Evolutionary conservation across 2,888 invertebrate species (phyloP), one percentile per base, ranked within the genome.

Genomic region (Teinopalpus imperialis): DNA sequence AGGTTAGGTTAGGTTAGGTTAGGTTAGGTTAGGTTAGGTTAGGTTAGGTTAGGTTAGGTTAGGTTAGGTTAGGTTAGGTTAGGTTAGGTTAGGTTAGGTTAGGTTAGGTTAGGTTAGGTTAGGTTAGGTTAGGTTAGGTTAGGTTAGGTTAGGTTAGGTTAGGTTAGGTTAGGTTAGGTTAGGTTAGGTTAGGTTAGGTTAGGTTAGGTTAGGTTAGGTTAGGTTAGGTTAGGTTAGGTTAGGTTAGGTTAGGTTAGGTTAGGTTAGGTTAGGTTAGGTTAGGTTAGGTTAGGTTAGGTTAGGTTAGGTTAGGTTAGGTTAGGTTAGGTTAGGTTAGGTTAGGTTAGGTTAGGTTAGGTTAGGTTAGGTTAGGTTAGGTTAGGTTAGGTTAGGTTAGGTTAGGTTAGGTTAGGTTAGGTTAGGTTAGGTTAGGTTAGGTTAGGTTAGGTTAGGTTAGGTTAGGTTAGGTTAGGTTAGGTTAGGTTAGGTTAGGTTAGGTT

Each of bases 171-270:
- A 41, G 41, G 23, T 36, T 23, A 36, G 21, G 24, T 24, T 21
- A 36, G 36, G 23, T 36, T 24, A 23, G 21, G 21, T 9, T 20
- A 21, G 26, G 27, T 43, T 43, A 27, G 26, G 43, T 43, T 34
- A 27, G 34, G 34, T 34, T 34, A 24, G 43, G 43, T 43, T 43
- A 43, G 43, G 43, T 43, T 43, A 43, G 43, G 43, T 43, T 43
- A 43, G 43, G 43, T 43, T 43, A 34, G 43, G 43, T 43, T 43
- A 34, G 43, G 43, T 18, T 18, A 18, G 18, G 18, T 18, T 18
- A 18, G 31, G 31, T 31, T 31, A 31, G 31, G 31, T 31, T 31
- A 31, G 31, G 31, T 31, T 31, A 31, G 31, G 31, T 31, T 31
- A 31, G 31, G 31, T 31, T 31, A 31, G 31, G 31, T 31, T 31